Evolutionary conservation across 2,797 vertebrate species (phyloP), one percentile per base, ranked within the genome.

Genomic region (Sternarchorhynchus goeldii): DNA sequence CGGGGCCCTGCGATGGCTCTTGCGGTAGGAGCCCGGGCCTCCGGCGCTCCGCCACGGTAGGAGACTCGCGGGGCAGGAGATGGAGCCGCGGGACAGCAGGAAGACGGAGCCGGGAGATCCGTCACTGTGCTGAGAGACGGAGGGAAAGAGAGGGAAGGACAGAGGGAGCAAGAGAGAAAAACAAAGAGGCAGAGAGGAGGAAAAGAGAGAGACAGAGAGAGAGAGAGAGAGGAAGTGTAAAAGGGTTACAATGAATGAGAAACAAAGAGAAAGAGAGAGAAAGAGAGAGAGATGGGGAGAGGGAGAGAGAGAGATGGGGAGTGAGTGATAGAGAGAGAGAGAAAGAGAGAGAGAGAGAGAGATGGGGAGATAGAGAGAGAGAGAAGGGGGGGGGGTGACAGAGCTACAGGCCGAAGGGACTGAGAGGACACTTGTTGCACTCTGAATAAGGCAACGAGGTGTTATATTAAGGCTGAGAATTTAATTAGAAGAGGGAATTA

Each of bases 1-100:
- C 5, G 88, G 87, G 45, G 90, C 92, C 80, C 93, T 89, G 50
- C 92, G 90, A 64, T 94, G 91, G 69, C 91, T 91, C 89, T 93
- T 95, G 53, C 87, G 91, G 55, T 93, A 92, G 0, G 93, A 88
- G n/a, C 93, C 88, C 0, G 93, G 92, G 32, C 90, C 86, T 68
- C 88, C 65, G 20, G 84, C 85, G 0, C 88, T 91, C 78, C 95
- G 88, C 95, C 96, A 97, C 2, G 96, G 95, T 7, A 96, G 93
- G 80, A 96, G 90, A 84, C 95, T 95, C 1, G 92, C 77, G 0
- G 95, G 91, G 6, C 92, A 93, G 4, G 91, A 92, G 87, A 97
- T 89, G 0, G 81, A 58, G 7, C 97, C 95, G 73, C 94, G 93
- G 18, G 95, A 93, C 63, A 97, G 90, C 29, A 93, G 84, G 82